Percentiles rank a stretch among this genome's conserved stretches.
phyloP scores from a whole-genome alignment of 2,113 vertebrate species.

The Ceuthmochares aereus region DNA sequence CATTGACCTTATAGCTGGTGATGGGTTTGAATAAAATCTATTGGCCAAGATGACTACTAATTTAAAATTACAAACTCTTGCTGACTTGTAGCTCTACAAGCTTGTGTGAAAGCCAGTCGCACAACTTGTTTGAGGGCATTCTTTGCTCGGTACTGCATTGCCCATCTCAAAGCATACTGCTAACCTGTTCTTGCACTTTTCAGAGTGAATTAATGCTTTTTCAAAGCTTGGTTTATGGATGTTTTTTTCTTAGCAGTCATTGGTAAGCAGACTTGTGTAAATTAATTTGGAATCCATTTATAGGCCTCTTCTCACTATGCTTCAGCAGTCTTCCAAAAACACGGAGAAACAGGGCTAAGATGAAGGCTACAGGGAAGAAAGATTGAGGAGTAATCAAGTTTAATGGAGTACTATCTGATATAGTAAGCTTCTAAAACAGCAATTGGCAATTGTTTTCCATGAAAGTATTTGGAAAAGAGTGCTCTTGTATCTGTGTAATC shows the following conservation, averaged over 20 bases:
- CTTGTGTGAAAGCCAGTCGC: background rate
- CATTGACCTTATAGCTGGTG: background rate
- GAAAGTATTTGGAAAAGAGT: background rate
- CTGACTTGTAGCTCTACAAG: background rate
- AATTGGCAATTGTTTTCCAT: background rate
- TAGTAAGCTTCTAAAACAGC: background rate
- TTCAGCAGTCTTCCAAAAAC: background rate
- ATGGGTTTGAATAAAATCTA: background rate
- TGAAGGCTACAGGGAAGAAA: background rate
- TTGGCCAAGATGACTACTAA: background rate
- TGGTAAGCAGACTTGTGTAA: conserved; percentile 1
- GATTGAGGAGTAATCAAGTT: background rate
- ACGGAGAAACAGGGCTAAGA: background rate
- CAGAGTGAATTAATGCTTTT: background rate
- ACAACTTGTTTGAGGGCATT: background rate
- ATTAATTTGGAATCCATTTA: background rate
- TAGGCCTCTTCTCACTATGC: background rate
- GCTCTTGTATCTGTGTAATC: background rate
- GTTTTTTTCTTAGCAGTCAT: background rate
- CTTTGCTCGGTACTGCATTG: background rate
- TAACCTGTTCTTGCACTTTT: background rate
- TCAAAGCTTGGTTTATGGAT: background rate
- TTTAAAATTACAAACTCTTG: background rate
- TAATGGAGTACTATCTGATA: background rate
- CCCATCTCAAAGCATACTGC: background rate